A percentile compares a stretch with the other conserved stretches of the same genome.
phyloP scores from a whole-genome alignment of 1,140 invertebrate genomes.

The Tenebrio molitor region DNA sequence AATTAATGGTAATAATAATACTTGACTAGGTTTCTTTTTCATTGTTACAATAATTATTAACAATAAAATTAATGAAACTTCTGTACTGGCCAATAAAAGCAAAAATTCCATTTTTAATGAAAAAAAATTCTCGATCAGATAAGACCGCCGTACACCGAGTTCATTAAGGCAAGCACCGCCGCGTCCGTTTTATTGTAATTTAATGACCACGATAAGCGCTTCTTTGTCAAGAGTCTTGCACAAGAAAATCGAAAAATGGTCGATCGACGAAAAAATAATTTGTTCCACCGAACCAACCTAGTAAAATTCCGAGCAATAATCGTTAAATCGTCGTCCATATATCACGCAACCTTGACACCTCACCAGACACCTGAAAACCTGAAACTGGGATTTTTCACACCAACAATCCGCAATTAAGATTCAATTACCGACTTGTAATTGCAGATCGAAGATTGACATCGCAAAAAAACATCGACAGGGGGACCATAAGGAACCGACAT shows the following conservation, averaged over 20 bases:
- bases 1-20: no score
- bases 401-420: slow-evolving; percentile 16
- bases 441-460: neutral
- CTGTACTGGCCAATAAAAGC: no score
- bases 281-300: slow-evolving; percentile 12
- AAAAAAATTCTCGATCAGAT: no score
- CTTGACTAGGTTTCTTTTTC: no score
- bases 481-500: slow-evolving; percentile 3
- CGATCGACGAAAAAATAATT: no score
- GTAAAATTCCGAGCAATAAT: slow-evolving; percentile 24
- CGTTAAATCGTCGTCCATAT: slow-evolving; percentile 14
- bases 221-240: neutral
- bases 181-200: neutral
- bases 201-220: neutral
- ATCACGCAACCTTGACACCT: slow-evolving; percentile 17
- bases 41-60: no score
- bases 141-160: no score
- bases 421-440: slow-evolving; percentile 10
- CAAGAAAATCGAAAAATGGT: no score
- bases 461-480: slow-evolving; percentile 5
- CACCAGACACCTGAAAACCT: slow-evolving; percentile 12
- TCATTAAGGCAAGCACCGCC: no score
- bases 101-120: no score
- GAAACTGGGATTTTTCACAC: slow-evolving; percentile 6
- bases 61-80: no score